These are phyloP conservation scores for Zaprionus inermis DNA, from an alignment of 1,140 invertebrate genomes.

Conservation along the genomic window DNA sequence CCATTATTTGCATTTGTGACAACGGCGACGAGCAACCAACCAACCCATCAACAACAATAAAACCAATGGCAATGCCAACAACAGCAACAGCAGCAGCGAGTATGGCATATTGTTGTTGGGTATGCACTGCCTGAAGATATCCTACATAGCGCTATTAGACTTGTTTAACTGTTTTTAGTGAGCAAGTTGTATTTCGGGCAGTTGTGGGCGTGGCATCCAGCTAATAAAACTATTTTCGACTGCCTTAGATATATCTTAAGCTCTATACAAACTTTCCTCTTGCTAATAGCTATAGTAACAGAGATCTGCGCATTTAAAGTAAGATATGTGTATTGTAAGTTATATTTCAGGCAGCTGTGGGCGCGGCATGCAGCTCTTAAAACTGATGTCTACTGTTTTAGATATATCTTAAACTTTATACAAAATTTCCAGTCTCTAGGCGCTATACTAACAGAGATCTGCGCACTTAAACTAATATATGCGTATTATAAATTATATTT, in stretches of 20 bases:
- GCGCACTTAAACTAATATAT: not conserved
- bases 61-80: slow-evolving; percentile 64
- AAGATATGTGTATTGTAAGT: not conserved
- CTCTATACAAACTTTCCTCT: not conserved
- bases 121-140: not conserved
- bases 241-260: not conserved
- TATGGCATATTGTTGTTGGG: not conserved
- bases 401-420: not conserved
- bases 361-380: not conserved
- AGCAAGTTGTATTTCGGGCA: no score
- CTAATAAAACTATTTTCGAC: not conserved
- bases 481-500: not conserved
- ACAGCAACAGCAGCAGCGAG: slow-evolving; percentile 1
- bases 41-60: slow-evolving; percentile 73
- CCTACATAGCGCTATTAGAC: not conserved
- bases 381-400: not conserved
- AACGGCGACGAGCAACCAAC: slow-evolving; percentile 43
- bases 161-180: no score
- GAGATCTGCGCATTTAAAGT: not conserved
- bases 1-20: slow-evolving; percentile 83
- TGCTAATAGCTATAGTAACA: not conserved
- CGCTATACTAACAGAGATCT: not conserved
- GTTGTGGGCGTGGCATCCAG: not conserved
- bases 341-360: not conserved
- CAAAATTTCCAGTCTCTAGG: not conserved